Conservation (phyloP, 2,888 invertebrate species). For the Helicoverpa assulta region DNA sequence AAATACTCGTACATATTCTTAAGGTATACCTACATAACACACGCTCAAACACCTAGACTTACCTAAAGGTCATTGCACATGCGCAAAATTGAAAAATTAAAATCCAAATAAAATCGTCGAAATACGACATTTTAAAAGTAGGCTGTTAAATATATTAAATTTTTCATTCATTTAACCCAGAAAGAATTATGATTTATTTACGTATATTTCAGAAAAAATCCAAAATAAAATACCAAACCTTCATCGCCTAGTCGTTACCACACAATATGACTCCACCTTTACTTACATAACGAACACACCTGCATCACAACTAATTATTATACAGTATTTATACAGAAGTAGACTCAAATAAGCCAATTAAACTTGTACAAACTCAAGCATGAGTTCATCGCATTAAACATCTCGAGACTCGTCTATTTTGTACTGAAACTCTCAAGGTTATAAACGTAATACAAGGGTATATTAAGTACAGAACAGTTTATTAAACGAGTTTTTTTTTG, state of each 20-base stretch:
- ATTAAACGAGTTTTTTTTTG: too few relatives aligned
- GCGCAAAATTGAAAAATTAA: too few relatives aligned
- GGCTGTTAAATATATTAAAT: too few relatives aligned
- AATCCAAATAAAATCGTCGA: too few relatives aligned
- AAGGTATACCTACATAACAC: conserved; percentile 4
- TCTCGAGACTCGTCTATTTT: conserved; percentile 23
- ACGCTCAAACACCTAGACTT: too few relatives aligned
- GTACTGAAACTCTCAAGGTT: background rate
- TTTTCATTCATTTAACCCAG: too few relatives aligned
- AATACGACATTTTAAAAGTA: too few relatives aligned
- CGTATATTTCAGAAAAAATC: too few relatives aligned
- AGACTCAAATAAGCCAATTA: conserved; percentile 52
- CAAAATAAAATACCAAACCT: too few relatives aligned
- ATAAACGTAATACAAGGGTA: background rate
- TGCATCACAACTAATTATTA: conserved; percentile 40
- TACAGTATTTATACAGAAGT: conserved; percentile 39
- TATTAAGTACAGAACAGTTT: background rate
- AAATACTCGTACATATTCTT: conserved; percentile 14
- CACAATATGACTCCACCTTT: conserved; percentile 6
- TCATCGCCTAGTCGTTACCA: too few relatives aligned
- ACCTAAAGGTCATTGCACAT: too few relatives aligned
- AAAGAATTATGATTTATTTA: too few relatives aligned
- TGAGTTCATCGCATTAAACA: conserved; percentile 44
- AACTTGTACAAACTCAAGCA: conserved; percentile 22
- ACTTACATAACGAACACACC: conserved; percentile 20